Evolutionary conservation across 2,888 invertebrate species (phyloP).

Genomic region (Yponomeuta evonymella): DNA sequence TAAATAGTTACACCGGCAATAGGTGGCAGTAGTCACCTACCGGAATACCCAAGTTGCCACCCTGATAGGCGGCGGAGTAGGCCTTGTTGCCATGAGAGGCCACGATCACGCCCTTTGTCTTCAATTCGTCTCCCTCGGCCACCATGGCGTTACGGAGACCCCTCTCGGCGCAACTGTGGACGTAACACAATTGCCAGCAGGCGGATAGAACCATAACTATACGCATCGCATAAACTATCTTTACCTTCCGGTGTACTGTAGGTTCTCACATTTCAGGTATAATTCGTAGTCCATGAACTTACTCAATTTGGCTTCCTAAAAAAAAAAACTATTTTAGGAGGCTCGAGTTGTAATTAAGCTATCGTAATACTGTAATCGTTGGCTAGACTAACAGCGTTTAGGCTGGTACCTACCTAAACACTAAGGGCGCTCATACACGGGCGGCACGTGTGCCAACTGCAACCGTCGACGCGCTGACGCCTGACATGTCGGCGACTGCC

Average conservation of each 20-base stretch:
- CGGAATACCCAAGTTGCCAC: conserved; percentile 52
- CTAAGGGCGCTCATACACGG: too few relatives aligned
- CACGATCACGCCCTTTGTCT: conserved; percentile 53
- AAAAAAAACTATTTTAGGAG: conserved; percentile 28
- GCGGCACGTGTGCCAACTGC: too few relatives aligned
- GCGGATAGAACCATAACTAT: not conserved
- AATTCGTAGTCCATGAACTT: conserved; percentile 80
- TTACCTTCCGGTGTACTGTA: conserved; percentile 90
- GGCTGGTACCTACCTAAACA: too few relatives aligned
- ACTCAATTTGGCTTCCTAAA: conserved; percentile 66
- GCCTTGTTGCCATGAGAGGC: conserved; percentile 65
- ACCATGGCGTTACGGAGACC: conserved; percentile 58
- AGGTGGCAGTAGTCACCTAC: conserved; percentile 29
- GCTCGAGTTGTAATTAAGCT: too few relatives aligned
- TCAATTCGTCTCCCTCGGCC: conserved; percentile 35
- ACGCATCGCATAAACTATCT: too few relatives aligned
- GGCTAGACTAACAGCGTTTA: too few relatives aligned
- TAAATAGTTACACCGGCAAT: too few relatives aligned
- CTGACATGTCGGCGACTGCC: too few relatives aligned
- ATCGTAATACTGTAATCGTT: too few relatives aligned
- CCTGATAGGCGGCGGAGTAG: conserved; percentile 63
- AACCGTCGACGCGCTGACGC: too few relatives aligned
- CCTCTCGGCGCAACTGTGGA: conserved; percentile 54
- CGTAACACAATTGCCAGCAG: not conserved
- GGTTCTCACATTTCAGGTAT: conserved; percentile 90